Evolutionary conservation across 2,797 vertebrate species (phyloP), one percentile per base, ranked within the genome.

Genomic region (Pangasius mekongensis): DNA sequence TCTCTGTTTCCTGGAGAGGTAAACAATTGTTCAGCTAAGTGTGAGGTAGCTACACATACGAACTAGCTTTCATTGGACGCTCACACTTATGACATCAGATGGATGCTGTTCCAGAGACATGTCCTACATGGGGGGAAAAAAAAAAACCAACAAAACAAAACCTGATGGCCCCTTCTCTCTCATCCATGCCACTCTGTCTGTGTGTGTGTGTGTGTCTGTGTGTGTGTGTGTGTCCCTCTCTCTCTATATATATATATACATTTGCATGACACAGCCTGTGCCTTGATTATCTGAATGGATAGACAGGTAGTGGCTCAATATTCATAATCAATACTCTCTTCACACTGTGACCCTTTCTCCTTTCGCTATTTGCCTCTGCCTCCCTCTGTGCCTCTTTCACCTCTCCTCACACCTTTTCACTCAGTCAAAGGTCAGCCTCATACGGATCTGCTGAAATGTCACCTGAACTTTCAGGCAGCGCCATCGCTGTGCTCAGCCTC

Each of bases 371-470:
- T 84, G 80, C 74, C 74, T 85, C 71, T 84, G 85, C 88, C 85
- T 84, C 52, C 81, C 43, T 84, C 62, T 84, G 82, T 33, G 62
- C 64, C 71, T 62, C 52, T 82, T 81, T 69, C 58, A 30, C 47
- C 84, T 49, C 86, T 81, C 62, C 77, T 85, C 71, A 14, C 81
- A 56, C 83, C 74, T 81, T 85, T 60, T 60, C 43, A 87, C 83
- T 33, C 74, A 30, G 67, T 85, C 86, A 89, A 91, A 89, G 91
- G 92, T 85, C 71, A 54, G 43, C 69, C 88, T 94, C 94, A 89
- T 93, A 93, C 92, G 86, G 88, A 91, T 91, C 95, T 89, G 93
- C 91, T 91, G 84, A 95, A 96, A 96, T 95, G 95, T 96, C 96
- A 96, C 86, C 87, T 2, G 80, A 94, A 91, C 95, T 94, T 90